These are phyloP conservation scores for Agapetus fuscipes DNA, from an alignment of 2,888 invertebrate species.

Conservation along the genomic window DNA sequence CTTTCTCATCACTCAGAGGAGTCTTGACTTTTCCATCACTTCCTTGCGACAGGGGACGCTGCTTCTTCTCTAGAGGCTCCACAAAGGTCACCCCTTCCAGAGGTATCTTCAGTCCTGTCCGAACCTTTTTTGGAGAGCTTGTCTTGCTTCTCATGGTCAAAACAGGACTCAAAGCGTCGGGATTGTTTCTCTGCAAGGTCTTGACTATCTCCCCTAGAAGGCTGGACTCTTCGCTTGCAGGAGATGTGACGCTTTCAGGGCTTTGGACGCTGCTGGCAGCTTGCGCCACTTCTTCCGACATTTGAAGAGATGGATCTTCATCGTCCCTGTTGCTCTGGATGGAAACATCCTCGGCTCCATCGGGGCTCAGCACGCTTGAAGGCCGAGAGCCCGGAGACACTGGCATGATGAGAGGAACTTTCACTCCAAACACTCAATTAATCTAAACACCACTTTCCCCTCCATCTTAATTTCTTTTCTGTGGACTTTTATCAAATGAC, in stretches of 20 bases:
- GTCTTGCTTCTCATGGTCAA: constrained; percentile 11
- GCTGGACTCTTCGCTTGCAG: constrained; percentile 44
- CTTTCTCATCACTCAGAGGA: constrained; percentile 14
- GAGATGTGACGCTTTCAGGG: constrained; percentile 31
- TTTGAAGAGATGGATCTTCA: constrained; percentile 11
- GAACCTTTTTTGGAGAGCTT: constrained; percentile 26
- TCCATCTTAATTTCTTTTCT: too few relatives aligned
- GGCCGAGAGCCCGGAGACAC: constrained; percentile 13
- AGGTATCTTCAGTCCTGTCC: constrained; percentile 40
- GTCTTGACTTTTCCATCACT: constrained; percentile 21
- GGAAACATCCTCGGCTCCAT: constrained; percentile 15
- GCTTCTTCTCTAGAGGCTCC: constrained; percentile 13
- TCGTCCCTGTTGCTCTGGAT: constrained; percentile 13
- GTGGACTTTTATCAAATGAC: too few relatives aligned
- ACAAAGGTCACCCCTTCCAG: constrained; percentile 41
- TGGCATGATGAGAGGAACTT: constrained; percentile 16
- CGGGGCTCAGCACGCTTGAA: constrained; percentile 15
- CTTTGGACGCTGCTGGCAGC: constrained; percentile 8
- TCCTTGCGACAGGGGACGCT: constrained; percentile 24
- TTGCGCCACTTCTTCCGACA: constrained; percentile 3
- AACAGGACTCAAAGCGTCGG: constrained; percentile 23
- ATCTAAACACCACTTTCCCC: too few relatives aligned
- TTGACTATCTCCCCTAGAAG: constrained; percentile 42
- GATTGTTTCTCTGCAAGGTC: constrained; percentile 41
- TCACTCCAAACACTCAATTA: not conserved